phyloP scores from a whole-genome alignment of 2,888 invertebrate genomes.

The Agrotis segetum region DNA sequence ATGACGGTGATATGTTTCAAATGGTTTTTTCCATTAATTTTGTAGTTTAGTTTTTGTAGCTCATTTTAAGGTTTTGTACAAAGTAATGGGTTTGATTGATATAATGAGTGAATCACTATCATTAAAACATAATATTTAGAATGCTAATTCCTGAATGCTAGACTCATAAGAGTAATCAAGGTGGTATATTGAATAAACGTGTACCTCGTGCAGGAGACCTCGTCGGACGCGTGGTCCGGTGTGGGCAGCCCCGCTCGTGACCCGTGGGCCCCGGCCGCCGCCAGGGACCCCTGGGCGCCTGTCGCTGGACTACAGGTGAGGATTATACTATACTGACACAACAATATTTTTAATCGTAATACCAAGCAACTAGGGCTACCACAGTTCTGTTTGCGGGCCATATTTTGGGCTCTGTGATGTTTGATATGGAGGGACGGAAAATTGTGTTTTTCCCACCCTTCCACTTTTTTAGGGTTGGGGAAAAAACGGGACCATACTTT shows the following conservation, averaged over 20 bases:
- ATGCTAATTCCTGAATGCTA: background rate
- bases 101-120: too few species aligned
- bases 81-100: background rate
- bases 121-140: too few species aligned
- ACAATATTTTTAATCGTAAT: too few species aligned
- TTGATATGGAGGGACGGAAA: too few species aligned
- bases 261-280: conserved; percentile 82
- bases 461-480: too few species aligned
- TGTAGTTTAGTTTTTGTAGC: background rate
- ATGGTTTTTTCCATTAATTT: background rate
- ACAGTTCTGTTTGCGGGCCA: too few species aligned
- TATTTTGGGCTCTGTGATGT: too few species aligned
- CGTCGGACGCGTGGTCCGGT: conserved; percentile 92
- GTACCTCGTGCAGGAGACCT: conserved; percentile 74
- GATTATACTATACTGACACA: background rate
- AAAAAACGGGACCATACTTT: too few species aligned
- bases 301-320: conserved; percentile 70
- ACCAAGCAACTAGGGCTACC: too few species aligned
- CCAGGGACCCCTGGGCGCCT: conserved; percentile 86
- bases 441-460: too few species aligned
- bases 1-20: background rate
- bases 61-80: background rate
- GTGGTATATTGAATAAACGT: background rate
- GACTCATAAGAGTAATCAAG: background rate
- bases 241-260: conserved; percentile 78